Evolutionary conservation across 2,797 vertebrate genomes (phyloP).

Genomic region (Serranus cabrilla): DNA sequence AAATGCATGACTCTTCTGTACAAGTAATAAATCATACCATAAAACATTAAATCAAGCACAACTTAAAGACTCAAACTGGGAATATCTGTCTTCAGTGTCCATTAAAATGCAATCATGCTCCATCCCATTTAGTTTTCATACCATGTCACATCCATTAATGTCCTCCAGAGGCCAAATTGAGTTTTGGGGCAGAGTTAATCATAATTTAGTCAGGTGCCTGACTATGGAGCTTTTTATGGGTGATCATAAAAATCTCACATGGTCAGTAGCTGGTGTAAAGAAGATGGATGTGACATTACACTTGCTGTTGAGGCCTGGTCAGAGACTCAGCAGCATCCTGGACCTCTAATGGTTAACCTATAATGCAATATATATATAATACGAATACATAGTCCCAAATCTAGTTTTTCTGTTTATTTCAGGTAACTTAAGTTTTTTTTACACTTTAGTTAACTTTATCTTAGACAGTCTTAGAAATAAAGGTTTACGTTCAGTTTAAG

Average conservation of each 20-base stretch:
- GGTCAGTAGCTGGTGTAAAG: not conserved
- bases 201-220: not conserved
- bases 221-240: not conserved
- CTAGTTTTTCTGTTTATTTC: too few species aligned
- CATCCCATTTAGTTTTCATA: too few species aligned
- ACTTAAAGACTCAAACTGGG: too few species aligned
- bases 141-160: not conserved
- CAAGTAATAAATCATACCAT: too few species aligned
- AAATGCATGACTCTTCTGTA: too few species aligned
- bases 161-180: not conserved
- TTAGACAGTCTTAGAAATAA: too few species aligned
- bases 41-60: too few species aligned
- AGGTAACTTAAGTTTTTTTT: too few species aligned
- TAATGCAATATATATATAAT: not conserved
- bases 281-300: not conserved
- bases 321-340: not conserved
- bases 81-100: too few species aligned
- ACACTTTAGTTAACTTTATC: too few species aligned
- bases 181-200: not conserved
- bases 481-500: not conserved
- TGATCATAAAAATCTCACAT: not conserved
- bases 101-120: too few species aligned
- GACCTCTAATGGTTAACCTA: not conserved
- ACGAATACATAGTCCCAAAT: too few species aligned
- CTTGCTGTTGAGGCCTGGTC: not conserved